These are phyloP conservation scores for Dichetophora obliterata DNA, from an alignment of 2,888 invertebrate genomes.

Conservation along the genomic window DNA sequence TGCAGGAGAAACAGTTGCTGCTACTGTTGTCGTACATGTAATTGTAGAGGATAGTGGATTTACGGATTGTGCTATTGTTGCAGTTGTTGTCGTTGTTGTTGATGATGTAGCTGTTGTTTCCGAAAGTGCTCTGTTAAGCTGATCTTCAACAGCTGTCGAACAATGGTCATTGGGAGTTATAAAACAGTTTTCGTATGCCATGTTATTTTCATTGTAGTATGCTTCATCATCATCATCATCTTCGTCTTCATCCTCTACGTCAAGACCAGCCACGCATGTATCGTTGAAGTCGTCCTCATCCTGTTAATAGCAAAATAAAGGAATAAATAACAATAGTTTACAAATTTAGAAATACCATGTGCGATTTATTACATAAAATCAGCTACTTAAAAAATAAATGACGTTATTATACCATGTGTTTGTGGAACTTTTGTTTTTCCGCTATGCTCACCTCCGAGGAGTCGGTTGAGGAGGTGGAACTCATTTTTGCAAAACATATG, in stretches of 20 bases:
- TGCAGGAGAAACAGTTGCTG: background rate
- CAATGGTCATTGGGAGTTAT: conserved; percentile 56
- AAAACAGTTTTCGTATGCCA: conserved; percentile 60
- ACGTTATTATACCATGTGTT: too few relatives aligned
- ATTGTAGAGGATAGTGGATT: background rate
- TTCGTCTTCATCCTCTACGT: conserved; percentile 59
- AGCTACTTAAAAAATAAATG: too few relatives aligned
- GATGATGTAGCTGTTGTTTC: conserved; percentile 34
- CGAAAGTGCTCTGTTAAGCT: conserved; percentile 57
- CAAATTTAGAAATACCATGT: too few relatives aligned
- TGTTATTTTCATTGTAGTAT: conserved; percentile 55
- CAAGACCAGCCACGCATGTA: conserved; percentile 45
- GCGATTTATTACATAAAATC: too few relatives aligned
- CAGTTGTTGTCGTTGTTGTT: conserved; percentile 20
- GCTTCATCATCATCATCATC: conserved; percentile 63
- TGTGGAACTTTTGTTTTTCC: too few relatives aligned
- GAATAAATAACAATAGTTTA: too few relatives aligned
- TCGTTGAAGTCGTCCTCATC: conserved; percentile 54
- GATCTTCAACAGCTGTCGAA: conserved; percentile 56
- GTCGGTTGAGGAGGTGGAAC: too few relatives aligned
- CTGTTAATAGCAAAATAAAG: too few relatives aligned
- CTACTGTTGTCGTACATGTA: background rate
- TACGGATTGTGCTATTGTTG: background rate
- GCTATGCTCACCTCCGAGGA: too few relatives aligned
- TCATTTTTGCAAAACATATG: too few relatives aligned